Evolutionary conservation across 2,113 vertebrate genomes (phyloP).

Genomic region (Marmota monax): DNA sequence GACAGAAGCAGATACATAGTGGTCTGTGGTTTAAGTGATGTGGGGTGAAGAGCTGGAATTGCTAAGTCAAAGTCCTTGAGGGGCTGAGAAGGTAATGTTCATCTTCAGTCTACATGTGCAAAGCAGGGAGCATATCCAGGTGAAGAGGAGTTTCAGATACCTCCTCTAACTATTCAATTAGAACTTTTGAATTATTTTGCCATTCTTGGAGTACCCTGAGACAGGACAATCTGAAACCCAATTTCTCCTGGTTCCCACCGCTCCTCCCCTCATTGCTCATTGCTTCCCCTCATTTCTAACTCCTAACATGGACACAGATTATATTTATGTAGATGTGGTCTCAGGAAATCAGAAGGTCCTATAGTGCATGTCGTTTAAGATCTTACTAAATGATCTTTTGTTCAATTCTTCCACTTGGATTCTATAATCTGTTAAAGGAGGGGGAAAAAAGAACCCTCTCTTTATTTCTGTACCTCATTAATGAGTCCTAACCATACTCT

Average conservation of each 20-base stretch:
- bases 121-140: not conserved
- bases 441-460: not conserved
- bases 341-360: not conserved
- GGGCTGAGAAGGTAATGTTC: not conserved
- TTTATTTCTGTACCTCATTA: constrained; percentile 52
- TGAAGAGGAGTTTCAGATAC: not conserved
- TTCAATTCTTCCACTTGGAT: not conserved
- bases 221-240: not conserved
- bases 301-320: not conserved
- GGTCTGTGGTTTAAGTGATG: not conserved
- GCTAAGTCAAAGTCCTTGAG: not conserved
- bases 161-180: not conserved
- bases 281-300: not conserved
- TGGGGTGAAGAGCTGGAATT: not conserved
- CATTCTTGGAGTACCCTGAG: not conserved
- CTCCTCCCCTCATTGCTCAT: not conserved
- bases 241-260: not conserved
- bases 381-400: not conserved
- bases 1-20: not conserved
- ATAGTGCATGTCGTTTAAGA: not conserved
- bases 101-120: fast-evolving
- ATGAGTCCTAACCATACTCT: not conserved
- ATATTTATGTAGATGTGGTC: not conserved
- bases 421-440: not conserved
- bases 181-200: not conserved